Percentiles rank a stretch among this genome's conserved stretches.
phyloP scores from a whole-genome alignment of 2,113 vertebrate genomes.

The Corythornis cristatus region DNA sequence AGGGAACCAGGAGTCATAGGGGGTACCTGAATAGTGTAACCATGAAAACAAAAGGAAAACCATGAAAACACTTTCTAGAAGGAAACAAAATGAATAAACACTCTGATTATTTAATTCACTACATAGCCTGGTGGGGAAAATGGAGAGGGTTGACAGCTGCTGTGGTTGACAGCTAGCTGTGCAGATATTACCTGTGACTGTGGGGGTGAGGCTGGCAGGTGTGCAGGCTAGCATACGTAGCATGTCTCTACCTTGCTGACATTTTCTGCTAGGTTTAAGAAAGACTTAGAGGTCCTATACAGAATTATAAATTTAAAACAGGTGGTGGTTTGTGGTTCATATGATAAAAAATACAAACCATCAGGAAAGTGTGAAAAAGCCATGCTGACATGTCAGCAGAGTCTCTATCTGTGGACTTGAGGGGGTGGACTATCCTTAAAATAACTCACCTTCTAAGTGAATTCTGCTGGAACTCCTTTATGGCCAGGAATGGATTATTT shows the following conservation, averaged over 20 bases:
- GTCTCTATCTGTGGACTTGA: not conserved
- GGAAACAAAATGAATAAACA: not conserved
- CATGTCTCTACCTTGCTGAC: not conserved
- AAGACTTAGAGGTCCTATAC: not conserved
- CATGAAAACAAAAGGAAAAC: not conserved
- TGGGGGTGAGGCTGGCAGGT: not conserved
- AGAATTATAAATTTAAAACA: not conserved
- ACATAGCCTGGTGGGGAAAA: not conserved
- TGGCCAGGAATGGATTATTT: not conserved
- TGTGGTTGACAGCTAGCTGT: not conserved
- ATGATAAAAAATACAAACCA: not conserved
- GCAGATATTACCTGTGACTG: not conserved
- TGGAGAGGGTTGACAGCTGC: not conserved
- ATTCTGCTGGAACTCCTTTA: not conserved
- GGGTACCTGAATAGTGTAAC: not conserved
- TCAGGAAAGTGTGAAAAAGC: not conserved
- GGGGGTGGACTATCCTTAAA: not conserved
- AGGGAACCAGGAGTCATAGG: not conserved
- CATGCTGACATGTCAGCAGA: not conserved
- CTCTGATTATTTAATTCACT: not conserved
- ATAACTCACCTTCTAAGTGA: not conserved
- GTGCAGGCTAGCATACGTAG: not conserved
- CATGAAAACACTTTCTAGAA: not conserved
- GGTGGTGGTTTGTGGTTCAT: not conserved
- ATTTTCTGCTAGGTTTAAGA: not conserved